phyloP scores from a whole-genome alignment of 1,140 invertebrate genomes.

The Holcopasites calliopsidis region DNA sequence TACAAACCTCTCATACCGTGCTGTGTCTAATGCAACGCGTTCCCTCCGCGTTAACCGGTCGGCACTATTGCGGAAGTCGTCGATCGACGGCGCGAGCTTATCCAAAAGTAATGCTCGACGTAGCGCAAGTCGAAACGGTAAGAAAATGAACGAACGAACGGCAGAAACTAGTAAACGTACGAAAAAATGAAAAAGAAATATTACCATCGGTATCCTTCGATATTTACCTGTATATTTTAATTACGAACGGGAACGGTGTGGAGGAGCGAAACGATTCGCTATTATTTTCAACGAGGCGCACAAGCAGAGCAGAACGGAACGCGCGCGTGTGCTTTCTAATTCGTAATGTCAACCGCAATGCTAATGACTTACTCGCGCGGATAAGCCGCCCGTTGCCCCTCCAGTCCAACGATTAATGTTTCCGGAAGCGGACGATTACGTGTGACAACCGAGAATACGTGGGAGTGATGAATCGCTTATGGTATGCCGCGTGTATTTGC shows the following conservation, averaged over 20 bases:
- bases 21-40: slow-evolving; percentile 15
- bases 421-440: slow-evolving; percentile 57
- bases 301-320: slow-evolving; percentile 59
- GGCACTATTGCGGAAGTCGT: slow-evolving; percentile 25
- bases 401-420: slow-evolving; percentile 57
- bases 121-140: not conserved
- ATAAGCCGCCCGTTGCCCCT: slow-evolving; percentile 31
- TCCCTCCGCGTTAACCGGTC: not conserved
- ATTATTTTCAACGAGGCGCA: slow-evolving; percentile 41
- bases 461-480: slow-evolving; percentile 51
- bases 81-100: slow-evolving; percentile 5
- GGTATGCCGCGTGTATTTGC: slow-evolving; percentile 1
- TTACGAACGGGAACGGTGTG: slow-evolving; percentile 25
- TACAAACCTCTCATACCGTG: slow-evolving; percentile 12
- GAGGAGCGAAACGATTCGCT: slow-evolving; percentile 3
- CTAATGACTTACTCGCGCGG: slow-evolving; percentile 61
- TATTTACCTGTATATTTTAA: slow-evolving; percentile 47
- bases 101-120: slow-evolving; percentile 24
- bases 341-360: slow-evolving; percentile 60
- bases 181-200: too few species aligned
- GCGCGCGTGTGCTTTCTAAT: slow-evolving; percentile 66
- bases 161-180: not conserved
- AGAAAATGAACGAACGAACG: not conserved
- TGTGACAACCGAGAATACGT: slow-evolving; percentile 34
- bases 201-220: not conserved